Evolutionary conservation across 1,140 invertebrate species (phyloP), one percentile per base, ranked within the genome.

Genomic region (Saccostrea glomerata): DNA sequence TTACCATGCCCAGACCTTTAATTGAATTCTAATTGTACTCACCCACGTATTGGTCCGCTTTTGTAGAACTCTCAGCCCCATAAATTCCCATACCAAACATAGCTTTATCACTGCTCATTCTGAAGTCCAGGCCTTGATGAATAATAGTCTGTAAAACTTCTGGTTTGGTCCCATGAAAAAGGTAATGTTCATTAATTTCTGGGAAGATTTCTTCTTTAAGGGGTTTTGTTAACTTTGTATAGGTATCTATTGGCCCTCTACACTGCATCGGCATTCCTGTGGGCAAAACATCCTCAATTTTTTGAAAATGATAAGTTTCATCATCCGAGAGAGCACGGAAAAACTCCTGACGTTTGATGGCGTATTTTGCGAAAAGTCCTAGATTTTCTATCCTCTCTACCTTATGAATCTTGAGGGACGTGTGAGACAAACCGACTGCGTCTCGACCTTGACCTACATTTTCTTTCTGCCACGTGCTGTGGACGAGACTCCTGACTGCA

Each of bases 21-120:
- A 20, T 63, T 63, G 58, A 47, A 25, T 17, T 20, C 11, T 0
- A 55, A 23, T 55, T 56, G 23, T 63, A 36, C 58, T 63, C 85
- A 91, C 92, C 92, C 83, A 90, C 55, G 84, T 92, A 92, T 58
- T 92, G 92, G 73, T 92, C 92, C 17, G 92, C 88, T 84, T 92
- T 92, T 7, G 92, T 92, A 15, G 91, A 86, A 30, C 88, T 90
- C 60, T 92, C 92, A 17, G 92, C 89, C 36, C 82, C 86, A 47
- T 92, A 92, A 36, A 92, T 82, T 1, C 90, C 92, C 23, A 25
- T 82, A 0, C 92, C 92, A 85, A 92, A 89, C 90, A 92, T 90
- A 4, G 77, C 88, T 13, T 82, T 83, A 0, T 87, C 87, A 86
- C 60, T 88, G 25, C 88, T 73, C 56, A 91, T 73, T 25, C 90